Evolutionary conservation across 2,113 vertebrate genomes (phyloP).

Genomic region (Cariama cristata): DNA sequence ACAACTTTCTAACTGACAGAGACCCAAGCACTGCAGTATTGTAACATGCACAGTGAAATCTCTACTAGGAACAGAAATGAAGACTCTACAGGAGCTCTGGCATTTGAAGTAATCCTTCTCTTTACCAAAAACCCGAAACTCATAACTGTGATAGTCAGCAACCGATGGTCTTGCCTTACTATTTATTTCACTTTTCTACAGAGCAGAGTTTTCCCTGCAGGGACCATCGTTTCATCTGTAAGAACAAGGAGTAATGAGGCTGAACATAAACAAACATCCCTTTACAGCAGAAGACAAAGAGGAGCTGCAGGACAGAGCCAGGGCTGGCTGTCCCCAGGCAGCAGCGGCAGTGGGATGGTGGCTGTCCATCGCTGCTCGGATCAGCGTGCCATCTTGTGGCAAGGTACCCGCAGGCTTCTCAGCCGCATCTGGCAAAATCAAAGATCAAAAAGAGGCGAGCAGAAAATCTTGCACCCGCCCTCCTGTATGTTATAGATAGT

Average conservation of each 20-base stretch:
- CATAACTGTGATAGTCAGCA: neutral
- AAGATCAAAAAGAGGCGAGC: neutral
- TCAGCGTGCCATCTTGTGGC: neutral
- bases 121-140: neutral
- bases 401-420: neutral
- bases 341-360: fast-evolving
- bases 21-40: neutral
- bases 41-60: neutral
- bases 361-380: neutral
- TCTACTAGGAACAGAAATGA: neutral
- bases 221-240: neutral
- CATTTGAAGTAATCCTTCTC: neutral
- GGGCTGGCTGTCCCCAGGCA: neutral
- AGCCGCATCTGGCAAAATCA: neutral
- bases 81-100: neutral
- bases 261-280: neutral
- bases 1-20: neutral
- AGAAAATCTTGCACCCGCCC: neutral
- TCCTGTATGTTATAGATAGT: neutral
- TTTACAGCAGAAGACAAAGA: fast-evolving
- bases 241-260: neutral
- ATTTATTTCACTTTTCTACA: neutral
- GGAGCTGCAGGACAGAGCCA: neutral
- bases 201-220: neutral
- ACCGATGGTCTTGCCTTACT: fast-evolving